phyloP scores from a whole-genome alignment of 2,113 vertebrate species.

The Myotis yumanensis region DNA sequence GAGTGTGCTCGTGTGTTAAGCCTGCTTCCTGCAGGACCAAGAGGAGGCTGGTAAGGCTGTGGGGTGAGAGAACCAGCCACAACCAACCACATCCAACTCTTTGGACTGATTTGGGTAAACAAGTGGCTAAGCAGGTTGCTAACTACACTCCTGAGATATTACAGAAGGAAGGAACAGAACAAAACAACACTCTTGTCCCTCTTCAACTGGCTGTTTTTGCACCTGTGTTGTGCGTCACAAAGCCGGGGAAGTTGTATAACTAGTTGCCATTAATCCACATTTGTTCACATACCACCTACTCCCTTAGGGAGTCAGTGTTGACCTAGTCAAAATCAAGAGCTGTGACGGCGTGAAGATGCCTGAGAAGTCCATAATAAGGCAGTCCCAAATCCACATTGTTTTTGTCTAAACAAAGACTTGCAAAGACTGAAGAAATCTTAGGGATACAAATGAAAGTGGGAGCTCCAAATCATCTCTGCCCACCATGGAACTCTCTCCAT shows the following conservation, averaged over 20 bases:
- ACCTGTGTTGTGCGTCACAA: not conserved
- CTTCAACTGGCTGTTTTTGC: not conserved
- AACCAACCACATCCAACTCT: not conserved
- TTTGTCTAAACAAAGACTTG: conserved; percentile 10
- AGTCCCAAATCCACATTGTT: not conserved
- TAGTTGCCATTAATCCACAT: not conserved
- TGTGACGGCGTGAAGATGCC: not conserved
- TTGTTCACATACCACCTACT: not conserved
- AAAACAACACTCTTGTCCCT: not conserved
- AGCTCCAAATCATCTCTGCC: not conserved
- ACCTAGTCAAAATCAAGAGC: not conserved
- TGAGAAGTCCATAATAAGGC: not conserved
- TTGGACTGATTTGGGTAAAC: not conserved
- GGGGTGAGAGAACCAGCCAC: not conserved
- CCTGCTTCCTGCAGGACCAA: not conserved
- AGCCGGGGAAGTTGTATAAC: not conserved
- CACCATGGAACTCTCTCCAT: not conserved
- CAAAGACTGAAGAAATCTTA: not conserved
- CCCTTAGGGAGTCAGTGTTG: not conserved
- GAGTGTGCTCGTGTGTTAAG: not conserved
- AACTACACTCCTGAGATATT: not conserved
- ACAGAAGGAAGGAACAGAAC: conserved; percentile 2
- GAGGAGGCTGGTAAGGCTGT: not conserved
- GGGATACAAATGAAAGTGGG: not conserved
- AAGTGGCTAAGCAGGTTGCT: not conserved